A percentile compares a stretch with the other conserved stretches of the same genome.
phyloP scores from a whole-genome alignment of 2,113 vertebrate genomes.

The Castor canadensis region DNA sequence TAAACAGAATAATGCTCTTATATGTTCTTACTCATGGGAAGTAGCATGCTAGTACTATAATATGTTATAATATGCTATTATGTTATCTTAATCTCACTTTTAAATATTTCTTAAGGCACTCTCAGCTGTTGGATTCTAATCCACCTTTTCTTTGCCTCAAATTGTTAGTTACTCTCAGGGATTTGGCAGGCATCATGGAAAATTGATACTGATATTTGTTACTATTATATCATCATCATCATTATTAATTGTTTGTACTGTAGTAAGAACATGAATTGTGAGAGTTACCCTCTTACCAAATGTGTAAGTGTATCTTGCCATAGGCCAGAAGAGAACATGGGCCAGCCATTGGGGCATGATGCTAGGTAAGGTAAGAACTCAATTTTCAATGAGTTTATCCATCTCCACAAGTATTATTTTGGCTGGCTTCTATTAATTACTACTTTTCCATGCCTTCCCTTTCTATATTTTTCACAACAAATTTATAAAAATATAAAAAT shows the following conservation, averaged over 20 bases:
- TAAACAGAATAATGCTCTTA: not conserved
- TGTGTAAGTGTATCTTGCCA: not conserved
- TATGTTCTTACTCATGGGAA: not conserved
- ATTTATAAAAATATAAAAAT: conserved; percentile 19
- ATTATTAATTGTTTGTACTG: not conserved
- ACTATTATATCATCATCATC: not conserved
- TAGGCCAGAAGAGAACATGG: not conserved
- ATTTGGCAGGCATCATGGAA: not conserved
- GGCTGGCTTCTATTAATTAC: conserved; percentile 5
- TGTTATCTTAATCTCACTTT: not conserved
- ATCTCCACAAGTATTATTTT: conserved; percentile 5
- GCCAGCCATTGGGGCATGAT: not conserved
- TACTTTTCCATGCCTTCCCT: not conserved
- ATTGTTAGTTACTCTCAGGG: not conserved
- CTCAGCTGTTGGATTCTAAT: not conserved
- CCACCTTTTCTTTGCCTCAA: not conserved
- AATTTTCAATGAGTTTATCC: not conserved
- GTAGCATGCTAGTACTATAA: not conserved
- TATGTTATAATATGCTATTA: not conserved
- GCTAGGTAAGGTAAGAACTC: not conserved
- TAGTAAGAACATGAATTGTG: not conserved
- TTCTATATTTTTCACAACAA: not conserved
- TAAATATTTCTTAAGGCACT: not conserved
- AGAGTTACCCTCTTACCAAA: not conserved
- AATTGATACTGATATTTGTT: not conserved